Conservation (phyloP, 2,888 invertebrate species). For the Beris chalybata region DNA sequence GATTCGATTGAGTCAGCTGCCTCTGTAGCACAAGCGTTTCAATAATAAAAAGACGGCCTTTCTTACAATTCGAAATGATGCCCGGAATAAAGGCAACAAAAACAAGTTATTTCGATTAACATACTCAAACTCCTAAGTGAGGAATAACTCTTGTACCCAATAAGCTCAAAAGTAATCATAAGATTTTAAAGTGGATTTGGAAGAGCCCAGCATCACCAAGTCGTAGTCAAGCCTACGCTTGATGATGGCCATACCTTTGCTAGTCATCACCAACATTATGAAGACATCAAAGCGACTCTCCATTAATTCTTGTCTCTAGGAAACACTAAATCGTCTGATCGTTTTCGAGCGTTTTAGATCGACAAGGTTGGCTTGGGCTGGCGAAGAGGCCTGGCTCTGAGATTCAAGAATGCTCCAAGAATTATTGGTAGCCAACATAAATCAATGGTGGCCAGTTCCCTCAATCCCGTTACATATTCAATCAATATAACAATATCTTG, state of each 20-base stretch:
- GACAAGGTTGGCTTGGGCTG: not conserved
- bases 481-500: constrained; percentile 38
- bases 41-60: constrained; percentile 14
- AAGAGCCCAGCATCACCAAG: not conserved
- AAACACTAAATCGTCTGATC: constrained; percentile 25
- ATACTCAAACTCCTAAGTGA: constrained; percentile 36
- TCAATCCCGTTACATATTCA: constrained; percentile 38
- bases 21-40: constrained; percentile 12
- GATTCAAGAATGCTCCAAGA: constrained; percentile 19
- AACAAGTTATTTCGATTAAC: constrained; percentile 37
- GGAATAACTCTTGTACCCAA: constrained; percentile 35
- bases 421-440: constrained; percentile 31
- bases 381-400: constrained; percentile 11
- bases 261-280: constrained; percentile 32
- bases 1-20: constrained; percentile 24
- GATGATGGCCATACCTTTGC: not conserved
- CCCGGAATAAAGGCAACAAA: constrained; percentile 23
- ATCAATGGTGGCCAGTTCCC: constrained; percentile 26
- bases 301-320: constrained; percentile 37
- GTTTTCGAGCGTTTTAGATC: constrained; percentile 23
- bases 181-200: not conserved
- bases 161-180: constrained; percentile 33
- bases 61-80: constrained; percentile 2
- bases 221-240: constrained; percentile 6
- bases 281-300: constrained; percentile 38